These are phyloP conservation scores for Ahaetulla prasina DNA, from an alignment of 2,113 vertebrate genomes.

Conservation along the genomic window DNA sequence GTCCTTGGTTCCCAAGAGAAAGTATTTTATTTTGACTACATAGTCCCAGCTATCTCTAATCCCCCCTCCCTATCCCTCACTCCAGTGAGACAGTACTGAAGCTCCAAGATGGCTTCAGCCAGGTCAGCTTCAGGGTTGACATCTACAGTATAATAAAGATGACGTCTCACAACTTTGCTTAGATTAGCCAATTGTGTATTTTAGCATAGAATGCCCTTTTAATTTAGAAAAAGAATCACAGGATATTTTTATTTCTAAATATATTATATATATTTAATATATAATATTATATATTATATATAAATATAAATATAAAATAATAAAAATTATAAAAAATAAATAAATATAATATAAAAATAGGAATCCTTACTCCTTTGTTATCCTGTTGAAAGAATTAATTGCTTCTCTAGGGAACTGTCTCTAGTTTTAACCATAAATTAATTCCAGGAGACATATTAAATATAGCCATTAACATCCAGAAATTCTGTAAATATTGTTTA, in stretches of 20 bases:
- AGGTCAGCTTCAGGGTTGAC: too few species aligned
- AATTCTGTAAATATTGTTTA: background rate
- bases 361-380: background rate
- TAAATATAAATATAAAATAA: too few species aligned
- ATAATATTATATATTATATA: too few species aligned
- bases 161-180: background rate
- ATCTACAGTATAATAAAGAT: background rate
- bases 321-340: too few species aligned
- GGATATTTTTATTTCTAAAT: slow-evolving; percentile 44
- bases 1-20: too few species aligned
- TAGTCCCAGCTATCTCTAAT: too few species aligned
- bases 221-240: slow-evolving; percentile 28
- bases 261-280: slow-evolving; percentile 19
- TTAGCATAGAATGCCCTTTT: slow-evolving; percentile 31
- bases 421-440: background rate
- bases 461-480: background rate
- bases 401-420: background rate
- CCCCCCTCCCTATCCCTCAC: too few species aligned
- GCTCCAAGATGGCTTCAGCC: too few species aligned
- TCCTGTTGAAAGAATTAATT: background rate
- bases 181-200: background rate
- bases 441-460: background rate
- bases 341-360: background rate
- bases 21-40: too few species aligned
- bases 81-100: too few species aligned